Evolutionary conservation across 1,140 invertebrate genomes (phyloP).

Genomic region (Thrips palmi): DNA sequence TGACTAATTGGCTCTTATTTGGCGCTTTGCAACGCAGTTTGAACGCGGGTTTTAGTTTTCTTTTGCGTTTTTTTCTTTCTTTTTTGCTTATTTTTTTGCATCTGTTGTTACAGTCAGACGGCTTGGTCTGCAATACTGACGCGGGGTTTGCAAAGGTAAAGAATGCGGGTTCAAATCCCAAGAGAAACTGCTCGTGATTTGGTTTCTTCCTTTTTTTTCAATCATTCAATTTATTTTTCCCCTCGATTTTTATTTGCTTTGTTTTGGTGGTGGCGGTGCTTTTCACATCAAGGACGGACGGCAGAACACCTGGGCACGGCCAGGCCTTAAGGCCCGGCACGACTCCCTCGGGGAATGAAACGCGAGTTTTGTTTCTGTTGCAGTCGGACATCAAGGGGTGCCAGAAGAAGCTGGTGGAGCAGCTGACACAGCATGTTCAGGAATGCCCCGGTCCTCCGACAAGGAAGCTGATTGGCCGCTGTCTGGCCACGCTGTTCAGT

Average conservation of each 20-base stretch:
- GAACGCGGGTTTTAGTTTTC: slow-evolving; percentile 7
- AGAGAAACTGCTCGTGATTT: too few relatives aligned
- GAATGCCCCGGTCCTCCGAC: slow-evolving; percentile 83
- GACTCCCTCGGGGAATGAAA: too few relatives aligned
- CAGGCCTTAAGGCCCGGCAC: too few relatives aligned
- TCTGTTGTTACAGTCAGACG: neutral
- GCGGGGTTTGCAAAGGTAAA: too few relatives aligned
- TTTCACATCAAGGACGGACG: too few relatives aligned
- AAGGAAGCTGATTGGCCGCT: slow-evolving; percentile 75
- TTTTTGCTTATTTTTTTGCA: neutral
- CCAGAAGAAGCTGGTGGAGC: slow-evolving; percentile 88
- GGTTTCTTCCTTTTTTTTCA: too few relatives aligned
- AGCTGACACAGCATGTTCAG: slow-evolving; percentile 75
- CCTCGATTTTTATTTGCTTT: too few relatives aligned
- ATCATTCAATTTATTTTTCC: too few relatives aligned
- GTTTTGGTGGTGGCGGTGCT: too few relatives aligned
- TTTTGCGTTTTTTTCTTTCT: slow-evolving; percentile 2
- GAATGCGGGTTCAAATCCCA: too few relatives aligned
- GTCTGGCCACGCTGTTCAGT: slow-evolving; percentile 86
- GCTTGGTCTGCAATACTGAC: neutral
- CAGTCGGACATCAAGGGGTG: slow-evolving; percentile 91
- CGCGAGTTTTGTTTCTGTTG: slow-evolving; percentile 23
- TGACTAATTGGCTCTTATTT: too few relatives aligned
- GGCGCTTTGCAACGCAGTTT: neutral
- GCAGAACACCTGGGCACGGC: too few relatives aligned